Conservation (phyloP, 2,797 vertebrate genomes). For the Enoplosus armatus region DNA sequence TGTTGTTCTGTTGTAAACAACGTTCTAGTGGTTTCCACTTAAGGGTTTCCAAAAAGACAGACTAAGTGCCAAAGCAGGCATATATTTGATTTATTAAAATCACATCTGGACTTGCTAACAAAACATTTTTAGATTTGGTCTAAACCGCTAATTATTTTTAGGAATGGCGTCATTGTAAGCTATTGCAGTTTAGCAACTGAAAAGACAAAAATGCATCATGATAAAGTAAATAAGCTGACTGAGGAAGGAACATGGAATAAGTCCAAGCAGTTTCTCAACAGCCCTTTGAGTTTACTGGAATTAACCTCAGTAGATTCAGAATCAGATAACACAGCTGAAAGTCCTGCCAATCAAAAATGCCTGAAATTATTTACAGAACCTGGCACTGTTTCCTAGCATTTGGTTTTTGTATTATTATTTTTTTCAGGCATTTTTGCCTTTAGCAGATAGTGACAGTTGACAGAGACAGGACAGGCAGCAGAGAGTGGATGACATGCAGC, state of each 20-base stretch:
- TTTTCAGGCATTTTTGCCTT: too few species aligned
- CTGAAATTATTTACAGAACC: constrained; percentile 48
- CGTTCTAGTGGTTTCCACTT: not conserved
- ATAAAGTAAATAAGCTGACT: constrained; percentile 47
- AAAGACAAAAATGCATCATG: constrained; percentile 43
- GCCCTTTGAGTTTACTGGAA: constrained; percentile 57
- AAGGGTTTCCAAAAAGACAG: constrained; percentile 13
- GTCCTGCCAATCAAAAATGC: constrained; percentile 63
- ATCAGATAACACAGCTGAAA: constrained; percentile 63
- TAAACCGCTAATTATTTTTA: constrained; percentile 18
- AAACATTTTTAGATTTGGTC: constrained; percentile 25
- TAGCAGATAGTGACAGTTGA: too few species aligned
- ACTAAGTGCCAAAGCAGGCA: not conserved
- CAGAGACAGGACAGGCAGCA: too few species aligned
- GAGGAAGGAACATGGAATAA: constrained; percentile 60
- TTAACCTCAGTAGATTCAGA: constrained; percentile 57
- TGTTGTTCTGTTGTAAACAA: constrained; percentile 23
- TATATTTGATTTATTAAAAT: constrained; percentile 11
- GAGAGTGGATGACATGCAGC: too few species aligned
- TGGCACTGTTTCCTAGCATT: constrained; percentile 19
- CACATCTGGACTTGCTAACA: constrained; percentile 20
- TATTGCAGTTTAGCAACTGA: constrained; percentile 7
- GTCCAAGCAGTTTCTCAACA: constrained; percentile 77
- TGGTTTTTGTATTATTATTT: too few species aligned
- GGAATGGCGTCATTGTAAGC: constrained; percentile 15